Percentiles rank a stretch among this genome's conserved stretches.
Conservation (phyloP, 2,797 vertebrate genomes). For the Hypotaenidia okinawae region DNA sequence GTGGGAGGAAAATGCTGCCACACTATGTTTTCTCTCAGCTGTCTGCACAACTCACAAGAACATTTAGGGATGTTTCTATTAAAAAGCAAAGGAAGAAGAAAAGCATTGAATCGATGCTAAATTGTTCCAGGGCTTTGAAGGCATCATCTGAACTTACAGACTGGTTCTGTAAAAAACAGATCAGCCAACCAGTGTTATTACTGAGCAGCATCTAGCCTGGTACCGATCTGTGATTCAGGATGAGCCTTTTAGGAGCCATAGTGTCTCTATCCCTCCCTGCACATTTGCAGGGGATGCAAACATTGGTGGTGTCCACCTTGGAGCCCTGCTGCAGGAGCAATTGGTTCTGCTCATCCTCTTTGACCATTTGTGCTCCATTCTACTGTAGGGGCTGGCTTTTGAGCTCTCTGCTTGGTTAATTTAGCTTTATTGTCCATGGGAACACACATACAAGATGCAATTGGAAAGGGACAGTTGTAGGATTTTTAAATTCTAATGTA, state of each 20-base stretch:
- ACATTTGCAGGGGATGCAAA: not conserved
- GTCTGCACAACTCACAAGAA: conserved; percentile 3
- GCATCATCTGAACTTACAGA: not conserved
- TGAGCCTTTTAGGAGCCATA: not conserved
- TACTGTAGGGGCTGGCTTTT: not conserved
- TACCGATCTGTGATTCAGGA: not conserved
- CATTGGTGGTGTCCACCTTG: not conserved
- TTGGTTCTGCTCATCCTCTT: not conserved
- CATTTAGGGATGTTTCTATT: conserved; percentile 1
- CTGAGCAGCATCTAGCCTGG: not conserved
- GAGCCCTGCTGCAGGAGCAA: not conserved
- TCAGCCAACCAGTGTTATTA: not conserved
- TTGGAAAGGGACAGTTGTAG: not conserved
- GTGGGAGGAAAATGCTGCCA: conserved; percentile 44
- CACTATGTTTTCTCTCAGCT: not conserved
- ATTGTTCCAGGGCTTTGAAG: not conserved
- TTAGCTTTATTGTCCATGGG: not conserved
- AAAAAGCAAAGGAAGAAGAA: not conserved
- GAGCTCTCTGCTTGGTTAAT: not conserved
- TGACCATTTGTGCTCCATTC: not conserved
- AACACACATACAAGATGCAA: not conserved
- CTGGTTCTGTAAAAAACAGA: not conserved
- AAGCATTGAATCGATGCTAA: not conserved
- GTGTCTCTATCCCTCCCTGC: not conserved
- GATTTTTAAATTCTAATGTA: not conserved